Evolutionary conservation across 2,888 invertebrate species (phyloP).

Genomic region (Leptinotarsa tumamoca): DNA sequence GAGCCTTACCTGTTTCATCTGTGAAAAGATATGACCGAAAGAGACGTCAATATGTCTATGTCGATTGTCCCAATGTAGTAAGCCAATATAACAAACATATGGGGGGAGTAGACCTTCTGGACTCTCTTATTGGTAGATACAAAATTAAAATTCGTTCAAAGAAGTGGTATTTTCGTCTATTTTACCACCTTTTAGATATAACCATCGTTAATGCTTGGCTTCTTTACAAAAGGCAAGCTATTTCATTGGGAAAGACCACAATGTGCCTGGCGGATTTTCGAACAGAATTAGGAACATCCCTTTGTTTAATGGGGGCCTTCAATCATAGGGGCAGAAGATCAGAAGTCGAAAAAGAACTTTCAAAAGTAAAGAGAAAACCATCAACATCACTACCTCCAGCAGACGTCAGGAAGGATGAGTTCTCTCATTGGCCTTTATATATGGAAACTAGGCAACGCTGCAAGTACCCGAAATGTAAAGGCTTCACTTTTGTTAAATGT

Average conservation of each 20-base stretch:
- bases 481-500: background rate
- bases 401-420: conserved; percentile 14
- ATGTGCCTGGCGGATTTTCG: background rate
- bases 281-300: conserved; percentile 4
- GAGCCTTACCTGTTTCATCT: conserved; percentile 1
- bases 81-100: conserved; percentile 18
- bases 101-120: conserved; percentile 13
- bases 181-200: conserved; percentile 15
- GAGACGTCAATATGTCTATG: conserved; percentile 12
- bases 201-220: conserved; percentile 20
- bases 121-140: conserved; percentile 14
- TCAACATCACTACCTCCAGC: conserved; percentile 8
- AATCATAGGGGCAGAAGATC: conserved; percentile 1
- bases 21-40: conserved; percentile 4
- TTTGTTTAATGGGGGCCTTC: background rate
- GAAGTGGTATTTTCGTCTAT: conserved; percentile 10
- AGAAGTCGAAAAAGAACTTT: background rate
- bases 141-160: conserved; percentile 15
- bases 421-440: conserved; percentile 1
- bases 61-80: conserved; percentile 1
- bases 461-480: conserved; percentile 11
- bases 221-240: conserved; percentile 11
- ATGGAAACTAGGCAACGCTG: conserved; percentile 15
- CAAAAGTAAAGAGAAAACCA: conserved; percentile 9
- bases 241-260: background rate